These are phyloP conservation scores for Allobates femoralis DNA, from an alignment of 2,797 vertebrate species.

Conservation along the genomic window DNA sequence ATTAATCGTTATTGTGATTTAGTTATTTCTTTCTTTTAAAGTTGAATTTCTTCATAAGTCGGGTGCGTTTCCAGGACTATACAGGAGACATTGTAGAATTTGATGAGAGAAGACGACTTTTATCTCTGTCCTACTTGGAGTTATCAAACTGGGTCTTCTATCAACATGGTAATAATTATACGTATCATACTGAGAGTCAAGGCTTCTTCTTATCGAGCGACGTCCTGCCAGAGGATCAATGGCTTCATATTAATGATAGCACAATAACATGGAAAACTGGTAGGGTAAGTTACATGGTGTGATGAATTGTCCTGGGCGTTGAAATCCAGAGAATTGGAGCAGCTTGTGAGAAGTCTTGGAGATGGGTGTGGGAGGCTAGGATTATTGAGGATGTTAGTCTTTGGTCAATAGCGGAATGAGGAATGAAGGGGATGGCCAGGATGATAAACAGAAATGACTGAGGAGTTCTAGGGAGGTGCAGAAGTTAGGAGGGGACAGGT, in stretches of 20 bases:
- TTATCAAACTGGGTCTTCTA: not conserved
- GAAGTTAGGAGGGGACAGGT: too few relatives aligned
- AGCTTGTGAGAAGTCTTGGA: too few relatives aligned
- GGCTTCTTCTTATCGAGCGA: not conserved
- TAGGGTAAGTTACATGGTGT: not conserved
- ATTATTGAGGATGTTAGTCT: too few relatives aligned
- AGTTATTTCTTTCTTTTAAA: not conserved
- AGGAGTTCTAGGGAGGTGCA: too few relatives aligned
- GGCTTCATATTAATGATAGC: not conserved
- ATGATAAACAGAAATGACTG: too few relatives aligned
- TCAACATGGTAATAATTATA: not conserved
- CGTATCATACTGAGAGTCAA: not conserved
- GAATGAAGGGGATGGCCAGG: too few relatives aligned
- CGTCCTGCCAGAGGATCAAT: not conserved
- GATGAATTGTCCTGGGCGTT: too few relatives aligned
- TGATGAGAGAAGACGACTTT: not conserved
- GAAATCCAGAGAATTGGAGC: too few relatives aligned
- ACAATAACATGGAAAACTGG: not conserved
- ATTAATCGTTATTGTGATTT: too few relatives aligned
- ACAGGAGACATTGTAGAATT: not conserved
- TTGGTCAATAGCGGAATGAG: too few relatives aligned
- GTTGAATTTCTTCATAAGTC: not conserved
- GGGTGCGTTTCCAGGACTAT: not conserved
- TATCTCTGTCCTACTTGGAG: not conserved
- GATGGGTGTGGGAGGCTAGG: too few relatives aligned